Evolutionary conservation across 2,888 invertebrate genomes (phyloP), one percentile per base, ranked within the genome.

Genomic region (Tupiocoris notatus): DNA sequence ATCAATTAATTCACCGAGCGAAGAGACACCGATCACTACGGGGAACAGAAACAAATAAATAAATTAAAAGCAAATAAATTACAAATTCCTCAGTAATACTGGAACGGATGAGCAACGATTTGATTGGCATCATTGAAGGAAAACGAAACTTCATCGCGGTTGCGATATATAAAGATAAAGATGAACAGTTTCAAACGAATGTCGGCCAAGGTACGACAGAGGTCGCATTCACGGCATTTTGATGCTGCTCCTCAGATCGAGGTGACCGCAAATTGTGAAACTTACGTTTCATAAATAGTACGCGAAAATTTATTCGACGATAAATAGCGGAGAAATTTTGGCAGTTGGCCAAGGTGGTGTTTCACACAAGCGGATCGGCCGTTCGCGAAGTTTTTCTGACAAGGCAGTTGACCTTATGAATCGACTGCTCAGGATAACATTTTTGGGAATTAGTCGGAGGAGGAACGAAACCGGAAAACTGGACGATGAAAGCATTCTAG

Each of bases 1-100:
- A 57, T 73, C 73, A 62, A 71, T 62, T 62, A 63, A 73, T 73
- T 23, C 59, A 12, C 39, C 39, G 39, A 39, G 39, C 6, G 39
- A 39, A 7, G 39, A 39, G 39, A 12, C 12, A 12, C 39, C 39
- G 39, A 7, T 39, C 39, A 7, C 12, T 39, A 12, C 39, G 12
- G 39, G 39, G 39, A 3, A 7, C 12, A 39, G 39, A 39, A n/a
- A n/a, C n/a, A n/a, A n/a, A n/a, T n/a, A n/a, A n/a, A n/a, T n/a
- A n/a, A n/a, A n/a, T n/a, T n/a, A n/a, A n/a, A n/a, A n/a, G n/a
- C n/a, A n/a, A n/a, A n/a, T n/a, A n/a, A n/a, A n/a, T n/a, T n/a
- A n/a, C n/a, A n/a, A n/a, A n/a, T n/a, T n/a, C n/a, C n/a, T n/a
- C n/a, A n/a, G n/a, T n/a, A n/a, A n/a, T n/a, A n/a, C n/a, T n/a